These are phyloP conservation scores for Caenorhabditis japonica DNA, from an alignment of 2,888 invertebrate genomes.

Conservation along the genomic window DNA sequence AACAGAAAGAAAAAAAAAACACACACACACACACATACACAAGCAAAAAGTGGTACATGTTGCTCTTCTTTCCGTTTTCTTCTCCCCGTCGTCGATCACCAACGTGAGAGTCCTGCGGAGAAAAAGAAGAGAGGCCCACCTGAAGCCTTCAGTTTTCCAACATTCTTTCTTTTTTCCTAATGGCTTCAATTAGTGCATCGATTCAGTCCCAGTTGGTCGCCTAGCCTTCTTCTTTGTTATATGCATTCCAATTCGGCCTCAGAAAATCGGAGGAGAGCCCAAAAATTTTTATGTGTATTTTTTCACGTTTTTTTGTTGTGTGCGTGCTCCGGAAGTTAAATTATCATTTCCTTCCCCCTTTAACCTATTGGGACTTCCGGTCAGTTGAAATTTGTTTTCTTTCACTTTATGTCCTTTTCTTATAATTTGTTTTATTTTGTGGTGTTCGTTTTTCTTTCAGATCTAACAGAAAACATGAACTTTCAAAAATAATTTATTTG, in stretches of 20 bases:
- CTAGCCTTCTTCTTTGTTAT: constrained; percentile 54
- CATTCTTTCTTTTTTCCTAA: constrained; percentile 45
- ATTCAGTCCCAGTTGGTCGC: constrained; percentile 25
- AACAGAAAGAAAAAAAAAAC: constrained; percentile 24
- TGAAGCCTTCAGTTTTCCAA: constrained; percentile 43
- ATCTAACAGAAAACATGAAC: too few species aligned
- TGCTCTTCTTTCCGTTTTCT: constrained; percentile 31
- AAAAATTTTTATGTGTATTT: constrained; percentile 14
- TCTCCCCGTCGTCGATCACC: constrained; percentile 29
- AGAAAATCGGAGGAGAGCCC: too few species aligned
- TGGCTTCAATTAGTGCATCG: constrained; percentile 61
- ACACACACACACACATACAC: constrained; percentile 22
- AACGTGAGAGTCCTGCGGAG: constrained; percentile 4
- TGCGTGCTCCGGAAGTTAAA: constrained; percentile 38
- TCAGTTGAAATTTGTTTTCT: constrained; percentile 44
- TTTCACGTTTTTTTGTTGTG: not conserved
- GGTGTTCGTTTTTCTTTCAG: too few species aligned
- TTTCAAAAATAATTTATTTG: too few species aligned
- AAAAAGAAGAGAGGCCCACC: constrained; percentile 16
- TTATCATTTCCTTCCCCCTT: constrained; percentile 15
- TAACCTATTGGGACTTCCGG: constrained; percentile 34
- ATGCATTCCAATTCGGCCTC: constrained; percentile 46
- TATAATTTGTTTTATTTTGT: not conserved
- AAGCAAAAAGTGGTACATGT: constrained; percentile 27
- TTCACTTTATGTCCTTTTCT: not conserved